phyloP scores from a whole-genome alignment of 2,113 vertebrate species.

The Sceloporus undulatus region DNA sequence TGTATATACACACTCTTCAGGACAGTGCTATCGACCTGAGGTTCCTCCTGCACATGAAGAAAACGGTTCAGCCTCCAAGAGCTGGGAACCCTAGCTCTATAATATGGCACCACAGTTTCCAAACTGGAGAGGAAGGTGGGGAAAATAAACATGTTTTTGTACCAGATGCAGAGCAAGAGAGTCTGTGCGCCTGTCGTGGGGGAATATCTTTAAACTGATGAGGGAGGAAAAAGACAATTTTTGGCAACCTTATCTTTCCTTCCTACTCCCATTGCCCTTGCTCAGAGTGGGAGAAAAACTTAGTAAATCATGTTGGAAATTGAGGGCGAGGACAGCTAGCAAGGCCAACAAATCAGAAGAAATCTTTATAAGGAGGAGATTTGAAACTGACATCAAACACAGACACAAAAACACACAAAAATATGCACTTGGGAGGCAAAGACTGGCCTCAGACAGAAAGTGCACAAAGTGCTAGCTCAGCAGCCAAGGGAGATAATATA shows the following conservation, averaged over 20 bases:
- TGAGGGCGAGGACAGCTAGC: conserved; percentile 47
- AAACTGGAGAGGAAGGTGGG: no score
- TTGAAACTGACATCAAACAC: conserved; percentile 28
- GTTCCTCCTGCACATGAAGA: no score
- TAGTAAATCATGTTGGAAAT: not conserved
- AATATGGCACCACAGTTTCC: not conserved
- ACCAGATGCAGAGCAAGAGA: not conserved
- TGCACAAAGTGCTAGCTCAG: accelerated
- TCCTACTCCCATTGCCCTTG: not conserved
- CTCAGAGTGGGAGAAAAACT: conserved; percentile 38
- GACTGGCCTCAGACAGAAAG: not conserved
- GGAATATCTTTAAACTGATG: conserved; percentile 52
- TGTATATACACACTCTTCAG: no score
- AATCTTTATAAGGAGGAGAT: not conserved
- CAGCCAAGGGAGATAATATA: not conserved
- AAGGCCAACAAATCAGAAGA: conserved; percentile 29
- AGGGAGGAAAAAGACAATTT: not conserved
- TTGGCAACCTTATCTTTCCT: not conserved
- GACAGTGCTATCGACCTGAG: no score
- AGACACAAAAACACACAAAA: no score
- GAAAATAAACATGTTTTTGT: not conserved
- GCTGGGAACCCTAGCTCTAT: not conserved
- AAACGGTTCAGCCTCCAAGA: no score
- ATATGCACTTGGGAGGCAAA: not conserved
- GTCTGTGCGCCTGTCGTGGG: accelerated